phyloP scores from a whole-genome alignment of 2,113 vertebrate genomes.

The Steatornis caripensis region DNA sequence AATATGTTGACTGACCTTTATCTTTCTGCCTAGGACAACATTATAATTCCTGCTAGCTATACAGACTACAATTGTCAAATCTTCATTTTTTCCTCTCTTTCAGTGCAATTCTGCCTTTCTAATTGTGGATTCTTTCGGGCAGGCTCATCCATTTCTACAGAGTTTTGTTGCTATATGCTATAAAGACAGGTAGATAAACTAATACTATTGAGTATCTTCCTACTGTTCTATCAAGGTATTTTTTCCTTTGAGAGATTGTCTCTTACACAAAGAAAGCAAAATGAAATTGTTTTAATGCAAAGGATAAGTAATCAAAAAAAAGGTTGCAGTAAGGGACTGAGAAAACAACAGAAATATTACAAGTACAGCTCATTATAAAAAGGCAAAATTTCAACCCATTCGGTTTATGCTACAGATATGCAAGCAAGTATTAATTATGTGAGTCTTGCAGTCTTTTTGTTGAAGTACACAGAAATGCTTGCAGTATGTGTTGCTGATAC shows the following conservation, averaged over 20 bases:
- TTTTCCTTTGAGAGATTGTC: not conserved
- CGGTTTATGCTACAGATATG: not conserved
- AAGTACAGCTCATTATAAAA: not conserved
- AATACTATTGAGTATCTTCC: not conserved
- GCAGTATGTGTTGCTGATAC: not conserved
- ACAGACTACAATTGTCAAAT: not conserved
- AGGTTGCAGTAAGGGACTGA: accelerated
- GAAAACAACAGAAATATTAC: not conserved
- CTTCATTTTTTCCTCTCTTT: not conserved
- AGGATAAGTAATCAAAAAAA: not conserved
- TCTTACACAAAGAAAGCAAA: not conserved
- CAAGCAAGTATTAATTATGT: not conserved
- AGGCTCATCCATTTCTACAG: not conserved
- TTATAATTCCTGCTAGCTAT: not conserved
- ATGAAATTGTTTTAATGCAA: not conserved
- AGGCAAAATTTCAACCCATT: not conserved
- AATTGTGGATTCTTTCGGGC: not conserved
- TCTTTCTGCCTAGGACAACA: not conserved
- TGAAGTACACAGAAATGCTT: not conserved
- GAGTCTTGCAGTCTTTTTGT: not conserved
- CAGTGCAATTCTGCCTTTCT: not conserved
- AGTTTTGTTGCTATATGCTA: not conserved
- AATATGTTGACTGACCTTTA: not conserved
- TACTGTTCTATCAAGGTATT: not conserved
- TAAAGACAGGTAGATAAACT: not conserved